Evolutionary conservation across 2,797 vertebrate species (phyloP), one percentile per base, ranked within the genome.

Genomic region (Sebastes matsubarae): DNA sequence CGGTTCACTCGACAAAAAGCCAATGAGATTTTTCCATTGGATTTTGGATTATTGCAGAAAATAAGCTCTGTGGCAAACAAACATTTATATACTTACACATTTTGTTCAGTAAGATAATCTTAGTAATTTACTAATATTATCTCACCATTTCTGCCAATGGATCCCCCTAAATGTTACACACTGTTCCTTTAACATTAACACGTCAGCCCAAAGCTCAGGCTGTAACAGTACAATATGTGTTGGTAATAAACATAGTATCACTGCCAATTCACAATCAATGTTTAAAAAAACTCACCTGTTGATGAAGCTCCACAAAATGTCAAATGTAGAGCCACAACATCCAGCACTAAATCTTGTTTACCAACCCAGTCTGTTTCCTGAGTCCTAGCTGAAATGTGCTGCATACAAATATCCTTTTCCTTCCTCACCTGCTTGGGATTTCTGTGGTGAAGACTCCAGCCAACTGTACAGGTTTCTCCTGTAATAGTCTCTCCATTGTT

Each of bases 341-440:
- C 29, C 34, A 42, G 52, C 29, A 57, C 2, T 68, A 52, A 60
- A 52, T 72, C 11, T 36, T 32, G 42, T 68, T 82, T 65, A 72
- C 7, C 14, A 61, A n/a, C 20, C 32, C 2, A 32, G 54, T 59
- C 70, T 74, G 38, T 55, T 76, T 68, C 74, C 36, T 24, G 13
- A 68, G 71, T 29, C 18, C 30, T 18, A 57, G 68, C 50, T 69
- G 16, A 61, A 68, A 77, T 13, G 14, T 36, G 16, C 29, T 30
- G 69, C 59, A 79, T 63, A 36, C 55, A 77, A 72, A 72, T 55
- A 25, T 66, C 24, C 2, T 11, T 78, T 61, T 72, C 14, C 30
- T 79, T 59, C 22, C 34, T 72, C 58, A 32, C 36, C 24, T 72
- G 52, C 13, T 72, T 64, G 2, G 22, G 8, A 68, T 54, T 63